Conservation (phyloP, 2,888 invertebrate species). For the Ernsta delagoae region DNA sequence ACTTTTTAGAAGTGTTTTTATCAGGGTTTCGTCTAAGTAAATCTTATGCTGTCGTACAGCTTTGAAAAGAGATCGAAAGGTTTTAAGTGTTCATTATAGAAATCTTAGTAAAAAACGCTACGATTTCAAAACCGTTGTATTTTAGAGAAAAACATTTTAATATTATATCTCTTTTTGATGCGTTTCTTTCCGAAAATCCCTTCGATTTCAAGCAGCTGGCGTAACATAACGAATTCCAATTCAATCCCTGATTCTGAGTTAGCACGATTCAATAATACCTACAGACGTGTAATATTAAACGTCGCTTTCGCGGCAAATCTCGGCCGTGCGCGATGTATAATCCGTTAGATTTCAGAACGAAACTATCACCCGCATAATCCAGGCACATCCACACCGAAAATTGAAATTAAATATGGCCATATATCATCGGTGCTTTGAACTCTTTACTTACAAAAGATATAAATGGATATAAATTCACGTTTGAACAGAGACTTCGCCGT, state of each 20-base stretch:
- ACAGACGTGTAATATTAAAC: neutral
- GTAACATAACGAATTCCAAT: no score
- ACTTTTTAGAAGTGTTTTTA: no score
- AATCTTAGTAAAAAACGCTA: no score
- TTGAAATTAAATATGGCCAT: conserved; percentile 29
- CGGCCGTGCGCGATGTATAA: neutral
- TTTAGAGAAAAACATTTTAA: no score
- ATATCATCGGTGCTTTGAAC: conserved; percentile 21
- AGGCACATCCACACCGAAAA: conserved; percentile 3
- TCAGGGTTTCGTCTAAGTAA: neutral
- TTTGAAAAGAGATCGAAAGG: neutral
- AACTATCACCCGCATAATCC: conserved; percentile 30
- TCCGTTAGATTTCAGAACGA: conserved; percentile 1
- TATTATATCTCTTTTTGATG: no score
- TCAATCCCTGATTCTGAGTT: no score
- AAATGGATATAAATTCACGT: conserved; percentile 17
- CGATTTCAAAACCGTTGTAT: no score
- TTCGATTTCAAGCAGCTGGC: no score
- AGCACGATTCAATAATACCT: no score
- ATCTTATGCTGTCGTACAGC: neutral
- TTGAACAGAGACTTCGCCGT: conserved; percentile 2
- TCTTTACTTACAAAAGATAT: conserved; percentile 22
- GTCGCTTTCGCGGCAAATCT: neutral
- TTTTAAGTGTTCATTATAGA: no score
- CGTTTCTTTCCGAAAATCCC: no score